phyloP scores from a whole-genome alignment of 2,888 invertebrate species.

The Pseudococcus viburni region DNA sequence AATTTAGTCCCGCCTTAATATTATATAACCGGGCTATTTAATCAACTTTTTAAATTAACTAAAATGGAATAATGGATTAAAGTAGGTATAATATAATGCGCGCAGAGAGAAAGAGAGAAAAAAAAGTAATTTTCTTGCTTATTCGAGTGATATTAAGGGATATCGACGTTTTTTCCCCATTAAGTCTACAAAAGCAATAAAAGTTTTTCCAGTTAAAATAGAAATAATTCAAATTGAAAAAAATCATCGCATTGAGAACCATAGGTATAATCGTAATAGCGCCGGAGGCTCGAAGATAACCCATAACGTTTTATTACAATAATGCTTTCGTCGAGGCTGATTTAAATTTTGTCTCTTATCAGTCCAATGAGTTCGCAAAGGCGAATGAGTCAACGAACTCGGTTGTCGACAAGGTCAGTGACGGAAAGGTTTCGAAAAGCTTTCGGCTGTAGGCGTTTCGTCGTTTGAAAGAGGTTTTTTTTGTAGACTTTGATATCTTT shows the following conservation, averaged over 20 bases:
- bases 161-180: slow-evolving; percentile 54
- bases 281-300: slow-evolving; percentile 9
- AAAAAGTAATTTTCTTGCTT: slow-evolving; percentile 57
- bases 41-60: slow-evolving; percentile 57
- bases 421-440: neutral
- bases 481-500: too few species aligned
- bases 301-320: slow-evolving; percentile 42
- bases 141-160: slow-evolving; percentile 55
- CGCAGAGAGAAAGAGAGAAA: neutral
- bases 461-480: too few species aligned
- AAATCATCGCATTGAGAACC: slow-evolving; percentile 23
- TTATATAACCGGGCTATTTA: slow-evolving; percentile 55
- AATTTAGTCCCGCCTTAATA: slow-evolving; percentile 57
- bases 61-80: slow-evolving; percentile 57
- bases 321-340: slow-evolving; percentile 21
- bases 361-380: neutral
- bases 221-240: slow-evolving; percentile 49
- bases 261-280: neutral
- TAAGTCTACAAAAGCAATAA: slow-evolving; percentile 57
- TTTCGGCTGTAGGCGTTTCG: too few species aligned
- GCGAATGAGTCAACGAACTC: neutral
- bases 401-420: slow-evolving; percentile 11
- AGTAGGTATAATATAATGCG: slow-evolving; percentile 57
- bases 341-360: slow-evolving; percentile 9
- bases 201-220: slow-evolving; percentile 49